phyloP scores from a whole-genome alignment of 2,888 invertebrate genomes.

The Agrotis ipsilon region DNA sequence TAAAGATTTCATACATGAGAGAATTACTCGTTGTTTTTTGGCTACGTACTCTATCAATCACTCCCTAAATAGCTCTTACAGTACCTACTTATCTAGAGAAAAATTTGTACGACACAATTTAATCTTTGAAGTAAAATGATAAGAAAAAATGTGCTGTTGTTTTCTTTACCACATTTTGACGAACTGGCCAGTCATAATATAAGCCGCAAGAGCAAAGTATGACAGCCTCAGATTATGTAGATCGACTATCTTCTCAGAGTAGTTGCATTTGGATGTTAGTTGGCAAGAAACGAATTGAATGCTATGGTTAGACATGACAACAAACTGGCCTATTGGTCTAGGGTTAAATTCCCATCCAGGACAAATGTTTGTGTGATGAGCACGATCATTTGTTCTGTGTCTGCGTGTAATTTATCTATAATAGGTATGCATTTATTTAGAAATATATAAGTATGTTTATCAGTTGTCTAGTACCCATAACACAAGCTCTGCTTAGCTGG shows the following conservation, averaged over 20 bases:
- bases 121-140: not conserved
- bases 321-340: too few relatives aligned
- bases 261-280: not conserved
- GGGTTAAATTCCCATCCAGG: too few relatives aligned
- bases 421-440: too few relatives aligned
- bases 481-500: too few relatives aligned
- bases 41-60: conserved; percentile 47
- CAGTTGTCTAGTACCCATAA: too few relatives aligned
- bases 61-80: not conserved
- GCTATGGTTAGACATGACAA: too few relatives aligned
- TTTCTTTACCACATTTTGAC: not conserved
- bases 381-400: too few relatives aligned
- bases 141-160: not conserved
- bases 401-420: too few relatives aligned
- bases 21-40: conserved; percentile 34
- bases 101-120: not conserved
- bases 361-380: too few relatives aligned
- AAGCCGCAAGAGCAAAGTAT: not conserved
- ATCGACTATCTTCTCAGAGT: not conserved
- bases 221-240: not conserved
- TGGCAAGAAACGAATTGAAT: too few relatives aligned
- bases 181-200: not conserved
- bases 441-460: too few relatives aligned
- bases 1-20: conserved; percentile 27
- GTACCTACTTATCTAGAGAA: not conserved